These are phyloP conservation scores for Metellina segmentata DNA, from an alignment of 2,888 invertebrate species.

Conservation along the genomic window DNA sequence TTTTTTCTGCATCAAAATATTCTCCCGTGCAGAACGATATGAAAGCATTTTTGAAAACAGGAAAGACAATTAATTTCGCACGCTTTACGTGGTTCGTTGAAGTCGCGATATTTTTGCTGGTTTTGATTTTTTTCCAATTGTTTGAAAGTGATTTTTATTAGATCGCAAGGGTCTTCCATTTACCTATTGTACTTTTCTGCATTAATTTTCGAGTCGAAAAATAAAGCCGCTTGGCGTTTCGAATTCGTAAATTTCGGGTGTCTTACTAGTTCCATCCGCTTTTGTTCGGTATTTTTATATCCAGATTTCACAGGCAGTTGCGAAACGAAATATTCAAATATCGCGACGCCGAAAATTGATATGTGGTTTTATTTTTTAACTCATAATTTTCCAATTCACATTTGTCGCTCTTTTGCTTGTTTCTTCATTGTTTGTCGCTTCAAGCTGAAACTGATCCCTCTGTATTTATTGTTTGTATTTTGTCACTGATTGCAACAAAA, in stretches of 20 bases:
- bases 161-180: not conserved
- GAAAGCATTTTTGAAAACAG: not conserved
- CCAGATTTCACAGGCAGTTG: not conserved
- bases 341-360: not conserved
- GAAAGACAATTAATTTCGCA: not conserved
- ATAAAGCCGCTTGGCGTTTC: not conserved
- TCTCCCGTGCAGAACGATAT: not conserved
- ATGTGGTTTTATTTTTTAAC: not conserved
- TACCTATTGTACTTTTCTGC: not conserved
- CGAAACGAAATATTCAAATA: not conserved
- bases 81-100: not conserved
- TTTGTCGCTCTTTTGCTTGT: not conserved
- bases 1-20: not conserved
- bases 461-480: slow-evolving; percentile 9
- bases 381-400: slow-evolving; percentile 1
- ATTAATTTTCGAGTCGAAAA: not conserved
- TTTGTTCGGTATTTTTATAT: not conserved
- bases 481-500: slow-evolving; percentile 20
- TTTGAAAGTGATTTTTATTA: not conserved
- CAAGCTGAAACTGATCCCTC: not conserved
- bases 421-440: not conserved
- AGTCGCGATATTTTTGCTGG: not conserved
- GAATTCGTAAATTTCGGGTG: not conserved
- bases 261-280: not conserved
- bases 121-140: not conserved